A percentile compares a stretch with the other conserved stretches of the same genome.
phyloP scores from a whole-genome alignment of 2,113 vertebrate species.

The Marcusenius ussheri region DNA sequence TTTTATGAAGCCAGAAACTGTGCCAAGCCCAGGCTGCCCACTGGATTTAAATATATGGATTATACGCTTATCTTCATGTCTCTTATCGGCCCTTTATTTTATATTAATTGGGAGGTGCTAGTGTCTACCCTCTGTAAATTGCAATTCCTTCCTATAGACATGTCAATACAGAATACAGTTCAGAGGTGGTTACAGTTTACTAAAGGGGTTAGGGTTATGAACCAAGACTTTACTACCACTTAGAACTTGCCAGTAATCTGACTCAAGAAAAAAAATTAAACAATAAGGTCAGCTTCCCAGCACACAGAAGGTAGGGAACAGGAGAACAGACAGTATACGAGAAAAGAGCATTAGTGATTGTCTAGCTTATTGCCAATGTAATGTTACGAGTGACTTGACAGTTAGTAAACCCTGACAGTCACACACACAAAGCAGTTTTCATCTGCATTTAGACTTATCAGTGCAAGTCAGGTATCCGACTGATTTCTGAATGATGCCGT shows the following conservation, averaged over 20 bases:
- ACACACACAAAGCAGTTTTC: slow-evolving; percentile 1
- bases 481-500: neutral
- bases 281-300: neutral
- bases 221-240: neutral
- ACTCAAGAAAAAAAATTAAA: neutral
- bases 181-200: neutral
- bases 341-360: neutral
- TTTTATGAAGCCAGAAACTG: neutral
- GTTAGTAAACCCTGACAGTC: neutral
- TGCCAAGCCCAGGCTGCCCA: neutral
- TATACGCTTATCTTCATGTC: neutral
- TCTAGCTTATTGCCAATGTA: neutral
- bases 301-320: neutral
- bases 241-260: neutral
- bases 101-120: neutral
- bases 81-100: neutral
- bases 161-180: neutral
- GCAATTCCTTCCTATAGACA: neutral
- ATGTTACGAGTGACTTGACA: neutral
- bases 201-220: neutral
- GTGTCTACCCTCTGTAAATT: neutral
- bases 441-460: neutral
- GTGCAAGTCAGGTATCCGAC: neutral
- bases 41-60: neutral
- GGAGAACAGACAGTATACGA: neutral